Percentiles rank a stretch among this genome's conserved stretches.
phyloP scores from a whole-genome alignment of 2,797 vertebrate genomes.

The Allobates femoralis region DNA sequence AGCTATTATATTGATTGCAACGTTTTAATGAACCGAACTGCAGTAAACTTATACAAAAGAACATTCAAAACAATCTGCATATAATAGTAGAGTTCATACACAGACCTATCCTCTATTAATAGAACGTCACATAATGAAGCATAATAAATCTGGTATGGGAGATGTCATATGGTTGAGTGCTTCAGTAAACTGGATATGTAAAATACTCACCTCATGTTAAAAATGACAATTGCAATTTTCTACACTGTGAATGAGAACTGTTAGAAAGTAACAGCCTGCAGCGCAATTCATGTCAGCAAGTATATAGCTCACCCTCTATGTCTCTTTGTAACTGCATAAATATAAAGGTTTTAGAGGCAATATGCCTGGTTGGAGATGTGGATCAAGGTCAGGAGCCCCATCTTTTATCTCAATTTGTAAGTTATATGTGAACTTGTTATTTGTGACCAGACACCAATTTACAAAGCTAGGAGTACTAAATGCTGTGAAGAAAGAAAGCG shows the following conservation, averaged over 20 bases:
- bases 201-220: slow-evolving; percentile 25
- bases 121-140: slow-evolving; percentile 5
- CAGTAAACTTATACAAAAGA: neutral
- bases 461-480: no score
- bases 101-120: slow-evolving; percentile 18
- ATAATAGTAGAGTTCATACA: neutral
- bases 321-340: neutral
- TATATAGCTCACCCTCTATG: neutral
- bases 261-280: neutral
- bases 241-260: slow-evolving; percentile 30
- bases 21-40: neutral
- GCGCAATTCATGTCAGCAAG: neutral
- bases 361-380: neutral
- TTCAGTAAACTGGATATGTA: neutral
- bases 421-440: no score
- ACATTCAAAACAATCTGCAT: neutral
- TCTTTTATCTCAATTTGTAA: neutral
- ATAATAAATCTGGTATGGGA: slow-evolving; percentile 21
- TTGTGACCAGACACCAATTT: no score
- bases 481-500: no score
- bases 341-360: neutral
- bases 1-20: neutral
- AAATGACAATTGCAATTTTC: slow-evolving; percentile 7
- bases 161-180: slow-evolving; percentile 22
- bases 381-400: neutral